These are phyloP conservation scores for Agriopis marginaria DNA, from an alignment of 2,888 invertebrate genomes.

Conservation along the genomic window DNA sequence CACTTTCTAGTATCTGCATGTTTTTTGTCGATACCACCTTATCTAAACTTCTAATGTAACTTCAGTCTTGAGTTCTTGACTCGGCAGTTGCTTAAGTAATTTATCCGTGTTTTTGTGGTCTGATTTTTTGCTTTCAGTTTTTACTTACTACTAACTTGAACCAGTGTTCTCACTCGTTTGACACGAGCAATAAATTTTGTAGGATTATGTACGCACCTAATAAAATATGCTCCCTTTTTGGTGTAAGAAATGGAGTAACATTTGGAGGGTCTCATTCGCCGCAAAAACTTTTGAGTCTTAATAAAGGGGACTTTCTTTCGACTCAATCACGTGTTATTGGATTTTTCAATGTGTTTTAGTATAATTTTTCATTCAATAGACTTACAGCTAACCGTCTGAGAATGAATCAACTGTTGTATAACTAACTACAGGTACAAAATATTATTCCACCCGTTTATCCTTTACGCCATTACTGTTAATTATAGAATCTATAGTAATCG, in stretches of 20 bases:
- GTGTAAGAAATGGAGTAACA: slow-evolving; percentile 38
- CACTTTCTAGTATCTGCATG: slow-evolving; percentile 52
- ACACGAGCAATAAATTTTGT: slow-evolving; percentile 53
- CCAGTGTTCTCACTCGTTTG: slow-evolving; percentile 44
- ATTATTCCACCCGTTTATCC: too few relatives aligned
- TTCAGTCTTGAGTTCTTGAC: slow-evolving; percentile 27
- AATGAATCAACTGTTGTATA: too few relatives aligned
- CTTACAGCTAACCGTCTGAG: not conserved
- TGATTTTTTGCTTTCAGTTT: slow-evolving; percentile 51
- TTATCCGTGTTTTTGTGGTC: slow-evolving; percentile 55
- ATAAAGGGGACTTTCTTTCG: slow-evolving; percentile 30
- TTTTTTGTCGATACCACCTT: slow-evolving; percentile 58
- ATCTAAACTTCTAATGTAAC: slow-evolving; percentile 49
- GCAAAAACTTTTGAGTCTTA: slow-evolving; percentile 37
- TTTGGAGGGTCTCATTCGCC: slow-evolving; percentile 35
- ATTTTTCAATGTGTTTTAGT: slow-evolving; percentile 10
- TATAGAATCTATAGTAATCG: too few relatives aligned
- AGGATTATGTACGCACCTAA: slow-evolving; percentile 53
- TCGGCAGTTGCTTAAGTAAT: slow-evolving; percentile 51
- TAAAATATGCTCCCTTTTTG: slow-evolving; percentile 47
- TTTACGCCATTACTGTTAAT: too few relatives aligned
- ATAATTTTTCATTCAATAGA: not conserved
- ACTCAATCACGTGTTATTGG: slow-evolving; percentile 30
- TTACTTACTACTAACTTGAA: slow-evolving; percentile 39
- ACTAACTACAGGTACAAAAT: too few relatives aligned